Conservation (phyloP, 2,888 invertebrate species). For the Drosophila paramelanica region DNA sequence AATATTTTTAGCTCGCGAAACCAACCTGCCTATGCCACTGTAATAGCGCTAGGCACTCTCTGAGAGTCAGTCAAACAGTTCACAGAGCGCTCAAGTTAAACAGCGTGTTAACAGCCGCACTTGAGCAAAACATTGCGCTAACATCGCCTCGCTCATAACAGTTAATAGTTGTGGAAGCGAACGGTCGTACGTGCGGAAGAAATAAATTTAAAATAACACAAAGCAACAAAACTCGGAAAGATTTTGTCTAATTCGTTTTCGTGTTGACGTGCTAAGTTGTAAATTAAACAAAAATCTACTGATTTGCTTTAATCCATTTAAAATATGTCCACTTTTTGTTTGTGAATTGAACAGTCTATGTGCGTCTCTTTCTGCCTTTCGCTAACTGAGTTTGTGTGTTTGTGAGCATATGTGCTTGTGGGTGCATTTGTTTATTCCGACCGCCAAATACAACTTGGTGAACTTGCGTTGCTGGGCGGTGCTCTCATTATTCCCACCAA, state of each 20-base stretch:
- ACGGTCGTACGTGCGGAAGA: conserved; percentile 50
- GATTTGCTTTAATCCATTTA: conserved; percentile 21
- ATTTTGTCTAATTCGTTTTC: conserved; percentile 22
- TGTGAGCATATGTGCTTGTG: conserved; percentile 21
- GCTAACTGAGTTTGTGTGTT: conserved; percentile 5
- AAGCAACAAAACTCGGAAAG: conserved; percentile 38
- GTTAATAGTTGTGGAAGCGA: conserved; percentile 43
- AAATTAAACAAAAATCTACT: conserved; percentile 41
- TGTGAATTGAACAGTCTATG: conserved; percentile 19
- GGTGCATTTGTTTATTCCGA: conserved; percentile 55
- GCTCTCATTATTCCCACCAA: conserved; percentile 38
- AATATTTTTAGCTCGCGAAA: not conserved
- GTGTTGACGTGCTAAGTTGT: conserved; percentile 49
- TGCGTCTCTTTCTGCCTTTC: conserved; percentile 16
- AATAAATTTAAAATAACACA: conserved; percentile 18
- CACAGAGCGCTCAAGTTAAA: conserved; percentile 22
- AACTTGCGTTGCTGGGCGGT: conserved; percentile 61
- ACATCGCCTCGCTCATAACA: conserved; percentile 37
- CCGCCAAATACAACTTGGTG: conserved; percentile 47
- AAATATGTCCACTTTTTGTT: conserved; percentile 12
- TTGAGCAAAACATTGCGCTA: conserved; percentile 33
- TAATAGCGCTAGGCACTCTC: not conserved
- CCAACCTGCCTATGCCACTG: conserved; percentile 14
- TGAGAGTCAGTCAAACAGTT: conserved; percentile 2
- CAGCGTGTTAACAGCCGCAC: conserved; percentile 24